Base-by-base conservation (phyloP, 2,888 invertebrate genomes). In the Platycheirus albimanus region DNA sequence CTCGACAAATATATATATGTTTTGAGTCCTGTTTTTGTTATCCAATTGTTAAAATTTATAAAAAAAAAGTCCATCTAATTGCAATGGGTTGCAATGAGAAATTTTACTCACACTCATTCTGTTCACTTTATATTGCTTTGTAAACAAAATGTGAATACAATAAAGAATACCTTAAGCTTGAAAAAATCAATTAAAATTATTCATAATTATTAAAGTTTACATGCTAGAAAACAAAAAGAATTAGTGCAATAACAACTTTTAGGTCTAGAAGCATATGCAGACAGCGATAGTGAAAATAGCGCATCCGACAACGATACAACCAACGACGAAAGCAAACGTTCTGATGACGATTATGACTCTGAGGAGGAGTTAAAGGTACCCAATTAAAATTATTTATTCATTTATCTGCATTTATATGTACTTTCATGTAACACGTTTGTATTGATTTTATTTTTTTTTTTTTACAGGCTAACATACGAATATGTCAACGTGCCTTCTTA, bases 221-320 rank as follows among this genome's bases (percentile, higher is more conserved):
- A n/a, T n/a, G n/a, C n/a, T n/a, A 24, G 13, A 58, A 61, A 61
- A 41, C 49, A 67, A 71, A 85, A 86, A 88, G 85, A 87, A 89
- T 87, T 89, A 89, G 89, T 87, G 88, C 88, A 87, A 86, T 87
- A 86, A 87, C 87, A 88, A 88, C 86, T 90, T 91, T 90, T 94
- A 96, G 96, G 96, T 89, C 93, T 97, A 92, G 96, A 95, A 89
- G 96, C 94, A 86, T 96, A 96, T 91, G 96, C 94, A 88, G 95
- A 95, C 90, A 95, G 94, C 90, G 86, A 85, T 85, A 95, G 94
- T 87, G 93, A 93, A 74, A 94, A 90, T 66, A 94, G 93, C 64
- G 94, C 88, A 11, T 91, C 89, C 7, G 92, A 92, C 19, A 67
- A 87, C 56, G 87, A 88, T 11, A 91, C 87, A 13, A 67, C 69